Evolutionary conservation across 2,888 invertebrate species (phyloP), one percentile per base, ranked within the genome.

Genomic region (Troides aeacus): DNA sequence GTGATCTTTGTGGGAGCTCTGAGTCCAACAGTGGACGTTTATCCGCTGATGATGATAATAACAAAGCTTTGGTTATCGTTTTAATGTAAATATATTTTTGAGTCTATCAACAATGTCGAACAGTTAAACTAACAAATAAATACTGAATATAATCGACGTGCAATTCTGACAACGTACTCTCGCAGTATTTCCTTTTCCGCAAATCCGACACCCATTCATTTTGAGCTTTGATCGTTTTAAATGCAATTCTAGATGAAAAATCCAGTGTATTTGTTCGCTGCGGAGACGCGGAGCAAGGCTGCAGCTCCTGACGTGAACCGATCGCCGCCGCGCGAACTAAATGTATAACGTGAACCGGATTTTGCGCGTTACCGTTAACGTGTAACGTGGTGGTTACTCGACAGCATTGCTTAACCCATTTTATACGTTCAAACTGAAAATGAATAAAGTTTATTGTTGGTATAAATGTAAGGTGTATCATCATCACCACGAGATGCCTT

Each of bases 181-280:
- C 23, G 61, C 66, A 42, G 68, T 36, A 68, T 63, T 68, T 50
- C 68, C 58, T 58, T 68, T 50, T 57, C 36, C 42, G 62, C 63
- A 68, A 68, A 68, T 68, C 63, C 68, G 58, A 39, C 58, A 36
- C 17, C 58, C 68, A 68, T 68, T 68, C 58, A 68, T 68, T 68
- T 46, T 50, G 46, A 63, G 68, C 68, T 68, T 68, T 68, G 68
- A 68, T 68, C 77, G 81, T 82, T 85, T 84, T 87, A 87, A 90
- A 88, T 88, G 85, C 87, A 87, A 86, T 88, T 85, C 85, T 79
- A 77, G 74, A 81, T 84, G 89, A 89, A 85, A 89, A 89, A 89
- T 88, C 80, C 84, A 79, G 80, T 82, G 84, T 84, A 87, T 86
- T 89, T 86, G 86, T 88, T 86, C 85, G 83, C 81, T 76, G 77